Evolutionary conservation across 2,797 vertebrate genomes (phyloP), one percentile per base, ranked within the genome.

Genomic region (Australoheros facetus): DNA sequence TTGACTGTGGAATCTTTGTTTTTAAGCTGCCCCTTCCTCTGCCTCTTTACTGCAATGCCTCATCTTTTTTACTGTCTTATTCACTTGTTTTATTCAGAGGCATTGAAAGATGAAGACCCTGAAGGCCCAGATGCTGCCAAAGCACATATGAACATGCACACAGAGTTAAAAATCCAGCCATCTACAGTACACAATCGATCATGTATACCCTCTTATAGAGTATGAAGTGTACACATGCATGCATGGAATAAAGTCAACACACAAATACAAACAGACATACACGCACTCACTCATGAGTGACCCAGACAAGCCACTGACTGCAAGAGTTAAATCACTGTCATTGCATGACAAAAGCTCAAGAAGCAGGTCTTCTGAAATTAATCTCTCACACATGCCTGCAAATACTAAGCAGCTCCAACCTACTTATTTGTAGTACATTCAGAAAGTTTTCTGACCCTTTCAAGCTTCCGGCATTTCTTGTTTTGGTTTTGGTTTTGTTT

Each of bases 41-140:
- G 30, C 58, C 53, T 79, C 59, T 77, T 56, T 32, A 54, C 48
- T 54, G 75, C 13, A 12, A 57, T 28, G 32, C 81, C 73, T 80
- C 85, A 2, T 86, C 28, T 56, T 72, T 81, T 84, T 84, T 51
- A 60, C 73, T 12, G 12, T 79, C 79, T 80, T 70, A 30, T 82
- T 75, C 53, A 56, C 62, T 78, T 75, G 30, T 75, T 88, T 87
- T 76, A 79, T 78, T 66, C 70, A 56, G 72, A 53, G 37, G 74
- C 37, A 48, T 28, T 56, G 30, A 14, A 48, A 53, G 64, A 77
- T 30, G 17, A 19, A 72, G 26, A 62, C 75, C 75, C 79, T 30
- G 8, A 55, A 84, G 78, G 79, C 66, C 55, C 1, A 3, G 4
- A 30, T 62, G 60, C 55, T 59, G 60, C 75, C 34, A 39, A 42